phyloP scores from a whole-genome alignment of 2,888 invertebrate genomes.

The Sinotaia quadrata region DNA sequence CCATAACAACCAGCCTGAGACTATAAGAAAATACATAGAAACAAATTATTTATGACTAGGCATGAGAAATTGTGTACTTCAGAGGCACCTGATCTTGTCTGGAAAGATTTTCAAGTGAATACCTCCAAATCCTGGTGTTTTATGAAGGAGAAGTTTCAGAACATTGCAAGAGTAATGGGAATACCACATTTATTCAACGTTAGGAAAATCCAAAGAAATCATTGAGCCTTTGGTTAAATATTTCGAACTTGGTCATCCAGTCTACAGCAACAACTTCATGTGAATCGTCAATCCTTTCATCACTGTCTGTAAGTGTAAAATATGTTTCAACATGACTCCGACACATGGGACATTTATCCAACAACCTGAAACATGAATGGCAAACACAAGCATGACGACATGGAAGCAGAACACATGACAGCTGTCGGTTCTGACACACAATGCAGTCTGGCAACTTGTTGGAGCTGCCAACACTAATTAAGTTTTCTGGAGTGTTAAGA shows the following conservation, averaged over 20 bases:
- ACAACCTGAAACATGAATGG: slow-evolving; percentile 83
- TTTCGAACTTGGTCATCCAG: slow-evolving; percentile 1
- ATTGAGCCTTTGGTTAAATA: slow-evolving; percentile 12
- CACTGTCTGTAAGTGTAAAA: slow-evolving; percentile 73
- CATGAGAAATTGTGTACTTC: too few species aligned
- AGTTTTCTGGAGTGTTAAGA: too few species aligned
- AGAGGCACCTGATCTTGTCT: too few species aligned
- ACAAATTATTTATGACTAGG: too few species aligned
- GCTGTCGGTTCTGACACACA: slow-evolving; percentile 85
- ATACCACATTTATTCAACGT: too few species aligned
- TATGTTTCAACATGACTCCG: slow-evolving; percentile 86
- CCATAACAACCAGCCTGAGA: too few species aligned
- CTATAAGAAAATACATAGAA: too few species aligned
- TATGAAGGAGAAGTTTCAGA: too few species aligned
- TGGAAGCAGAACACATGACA: slow-evolving; percentile 85
- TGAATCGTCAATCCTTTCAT: neutral
- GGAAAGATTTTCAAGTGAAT: too few species aligned
- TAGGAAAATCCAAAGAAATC: slow-evolving; percentile 15
- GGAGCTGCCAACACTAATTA: too few species aligned
- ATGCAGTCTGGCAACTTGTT: slow-evolving; percentile 76
- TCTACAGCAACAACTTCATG: neutral
- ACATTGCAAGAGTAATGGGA: too few species aligned
- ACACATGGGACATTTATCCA: slow-evolving; percentile 91
- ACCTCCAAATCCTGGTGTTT: too few species aligned
- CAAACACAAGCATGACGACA: slow-evolving; percentile 91